A percentile compares a stretch with the other conserved stretches of the same genome.
phyloP scores from a whole-genome alignment of 37 sponge, comb jelly and placozoan species.

The Spongia lamella region DNA sequence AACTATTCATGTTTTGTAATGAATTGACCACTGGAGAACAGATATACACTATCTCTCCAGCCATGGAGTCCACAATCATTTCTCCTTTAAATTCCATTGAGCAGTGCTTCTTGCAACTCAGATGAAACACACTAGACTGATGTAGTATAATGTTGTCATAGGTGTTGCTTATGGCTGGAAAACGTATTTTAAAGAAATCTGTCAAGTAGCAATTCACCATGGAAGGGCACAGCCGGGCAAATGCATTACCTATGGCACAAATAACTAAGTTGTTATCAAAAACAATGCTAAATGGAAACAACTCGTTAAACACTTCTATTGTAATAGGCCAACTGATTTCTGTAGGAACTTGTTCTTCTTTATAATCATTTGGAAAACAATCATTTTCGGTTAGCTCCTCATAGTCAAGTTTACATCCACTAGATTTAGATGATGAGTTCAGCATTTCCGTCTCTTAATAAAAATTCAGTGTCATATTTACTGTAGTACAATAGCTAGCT shows the following conservation, averaged over 20 bases:
- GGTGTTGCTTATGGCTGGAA: conserved; percentile 44
- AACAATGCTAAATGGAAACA: conserved; percentile 85
- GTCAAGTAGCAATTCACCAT: conserved; percentile 13
- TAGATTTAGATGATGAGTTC: no score
- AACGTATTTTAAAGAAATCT: conserved; percentile 43
- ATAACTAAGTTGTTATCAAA: conserved; percentile 63
- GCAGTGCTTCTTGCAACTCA: conserved; percentile 16
- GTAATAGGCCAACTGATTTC: conserved; percentile 70
- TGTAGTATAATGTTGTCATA: conserved; percentile 27
- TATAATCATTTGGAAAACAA: no score
- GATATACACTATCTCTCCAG: conserved; percentile 45
- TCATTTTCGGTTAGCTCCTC: no score
- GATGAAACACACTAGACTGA: conserved; percentile 42
- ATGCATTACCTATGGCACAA: conserved; percentile 51
- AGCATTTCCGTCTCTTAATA: no score
- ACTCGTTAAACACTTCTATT: conserved; percentile 22
- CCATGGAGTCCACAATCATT: conserved; percentile 46
- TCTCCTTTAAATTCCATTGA: conserved; percentile 67
- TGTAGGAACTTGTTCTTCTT: no score
- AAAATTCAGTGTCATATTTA: no score
- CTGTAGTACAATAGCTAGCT: no score
- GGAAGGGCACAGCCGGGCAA: conserved; percentile 52
- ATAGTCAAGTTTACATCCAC: no score
- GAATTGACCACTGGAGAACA: conserved; percentile 62
- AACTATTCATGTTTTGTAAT: conserved; percentile 42